Evolutionary conservation across 2,797 vertebrate species (phyloP).

Genomic region (Enteromius viviparus): DNA sequence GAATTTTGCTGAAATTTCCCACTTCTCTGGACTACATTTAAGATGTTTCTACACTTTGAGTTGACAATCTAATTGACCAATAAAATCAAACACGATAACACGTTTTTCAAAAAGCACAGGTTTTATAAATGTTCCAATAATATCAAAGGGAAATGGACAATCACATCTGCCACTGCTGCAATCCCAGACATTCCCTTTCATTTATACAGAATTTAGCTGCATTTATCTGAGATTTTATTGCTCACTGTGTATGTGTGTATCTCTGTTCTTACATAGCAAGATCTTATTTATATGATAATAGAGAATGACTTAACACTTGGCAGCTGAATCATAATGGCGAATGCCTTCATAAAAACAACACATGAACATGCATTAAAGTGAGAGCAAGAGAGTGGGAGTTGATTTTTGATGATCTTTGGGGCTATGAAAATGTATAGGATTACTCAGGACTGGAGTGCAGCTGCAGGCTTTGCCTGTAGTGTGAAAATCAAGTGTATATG

Average conservation of each 20-base stretch:
- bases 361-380: neutral
- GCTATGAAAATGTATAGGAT: constrained; percentile 26
- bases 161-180: neutral
- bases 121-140: neutral
- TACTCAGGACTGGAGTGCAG: constrained; percentile 2
- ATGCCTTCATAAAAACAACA: constrained; percentile 25
- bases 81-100: neutral
- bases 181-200: neutral
- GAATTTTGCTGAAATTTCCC: neutral
- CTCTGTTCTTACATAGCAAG: constrained; percentile 7
- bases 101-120: neutral
- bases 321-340: constrained; percentile 29
- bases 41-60: neutral
- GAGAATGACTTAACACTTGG: constrained; percentile 16
- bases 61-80: neutral
- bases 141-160: neutral
- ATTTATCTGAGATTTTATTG: constrained; percentile 7
- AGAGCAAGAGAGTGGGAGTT: constrained; percentile 12
- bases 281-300: constrained; percentile 32
- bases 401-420: constrained; percentile 11
- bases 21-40: neutral
- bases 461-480: constrained; percentile 12
- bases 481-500: constrained; percentile 1
- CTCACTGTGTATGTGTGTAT: neutral
- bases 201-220: constrained; percentile 6